Conservation (phyloP, 2,797 vertebrate genomes). For the Sternarchorhynchus goeldii region DNA sequence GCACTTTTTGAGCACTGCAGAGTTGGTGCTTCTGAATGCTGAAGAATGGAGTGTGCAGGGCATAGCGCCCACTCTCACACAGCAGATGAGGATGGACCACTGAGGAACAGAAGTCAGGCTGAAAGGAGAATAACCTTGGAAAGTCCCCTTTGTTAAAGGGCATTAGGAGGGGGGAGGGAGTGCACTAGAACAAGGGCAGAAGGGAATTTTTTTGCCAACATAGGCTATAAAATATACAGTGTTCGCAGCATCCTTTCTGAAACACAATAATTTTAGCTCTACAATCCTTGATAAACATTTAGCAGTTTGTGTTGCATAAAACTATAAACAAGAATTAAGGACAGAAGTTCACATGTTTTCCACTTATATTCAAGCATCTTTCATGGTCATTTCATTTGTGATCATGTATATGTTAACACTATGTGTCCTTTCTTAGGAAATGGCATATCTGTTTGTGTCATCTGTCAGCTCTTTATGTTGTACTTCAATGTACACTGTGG, state of each 20-base stretch:
- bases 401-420: too few relatives aligned
- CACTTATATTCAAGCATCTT: too few relatives aligned
- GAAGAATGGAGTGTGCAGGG: conserved; percentile 53
- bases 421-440: too few relatives aligned
- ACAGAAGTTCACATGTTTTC: too few relatives aligned
- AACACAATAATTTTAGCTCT: conserved; percentile 16
- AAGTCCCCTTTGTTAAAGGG: conserved; percentile 23
- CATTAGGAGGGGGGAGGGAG: conserved; percentile 14
- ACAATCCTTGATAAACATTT: neutral
- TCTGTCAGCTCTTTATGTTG: too few relatives aligned
- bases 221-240: conserved; percentile 4
- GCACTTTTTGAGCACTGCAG: conserved; percentile 20
- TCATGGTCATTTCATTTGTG: too few relatives aligned
- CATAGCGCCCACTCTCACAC: conserved; percentile 51
- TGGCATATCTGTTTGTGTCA: too few relatives aligned
- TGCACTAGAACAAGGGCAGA: conserved; percentile 11
- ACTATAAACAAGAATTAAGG: neutral
- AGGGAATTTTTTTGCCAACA: conserved; percentile 22
- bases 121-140: conserved; percentile 60
- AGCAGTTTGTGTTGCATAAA: neutral
- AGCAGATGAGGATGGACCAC: conserved; percentile 47
- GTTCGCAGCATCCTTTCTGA: conserved; percentile 9
- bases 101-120: conserved; percentile 40
- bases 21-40: conserved; percentile 13
- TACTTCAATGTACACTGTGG: too few relatives aligned